These are phyloP conservation scores for Dendrocopos noguchii DNA, from an alignment of 2,113 vertebrate genomes.

Conservation along the genomic window DNA sequence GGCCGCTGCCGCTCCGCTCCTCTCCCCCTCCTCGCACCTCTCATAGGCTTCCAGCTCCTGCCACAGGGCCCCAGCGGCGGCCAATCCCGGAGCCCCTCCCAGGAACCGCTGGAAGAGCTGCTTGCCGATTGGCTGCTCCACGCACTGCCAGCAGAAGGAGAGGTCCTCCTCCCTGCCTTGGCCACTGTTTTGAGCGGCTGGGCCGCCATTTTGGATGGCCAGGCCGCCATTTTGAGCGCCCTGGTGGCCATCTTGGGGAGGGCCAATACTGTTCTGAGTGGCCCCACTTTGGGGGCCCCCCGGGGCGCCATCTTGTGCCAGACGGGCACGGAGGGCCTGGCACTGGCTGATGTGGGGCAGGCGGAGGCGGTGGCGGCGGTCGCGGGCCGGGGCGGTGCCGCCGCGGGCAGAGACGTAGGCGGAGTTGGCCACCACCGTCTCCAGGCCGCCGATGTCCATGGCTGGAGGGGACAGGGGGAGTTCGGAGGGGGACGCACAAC, in stretches of 20 bases:
- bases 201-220: not conserved
- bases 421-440: not conserved
- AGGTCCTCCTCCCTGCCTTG: not conserved
- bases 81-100: not conserved
- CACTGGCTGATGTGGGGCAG: not conserved
- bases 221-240: too few relatives aligned
- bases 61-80: not conserved
- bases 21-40: not conserved
- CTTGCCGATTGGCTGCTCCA: constrained; percentile 33
- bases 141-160: not conserved
- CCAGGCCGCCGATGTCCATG: constrained; percentile 3
- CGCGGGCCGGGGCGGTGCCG: not conserved
- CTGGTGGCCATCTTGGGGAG: too few relatives aligned
- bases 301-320: not conserved
- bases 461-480: not conserved
- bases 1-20: accelerated
- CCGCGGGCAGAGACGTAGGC: not conserved
- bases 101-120: not conserved
- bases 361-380: not conserved
- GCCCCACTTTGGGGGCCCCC: too few relatives aligned
- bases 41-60: not conserved
- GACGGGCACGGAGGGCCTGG: not conserved
- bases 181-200: not conserved
- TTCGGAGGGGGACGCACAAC: too few relatives aligned
- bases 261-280: too few relatives aligned